A percentile compares a stretch with the other conserved stretches of the same genome.
Evolutionary conservation across 1,140 invertebrate species (phyloP).

Genomic region (Xylocopa sonorina): DNA sequence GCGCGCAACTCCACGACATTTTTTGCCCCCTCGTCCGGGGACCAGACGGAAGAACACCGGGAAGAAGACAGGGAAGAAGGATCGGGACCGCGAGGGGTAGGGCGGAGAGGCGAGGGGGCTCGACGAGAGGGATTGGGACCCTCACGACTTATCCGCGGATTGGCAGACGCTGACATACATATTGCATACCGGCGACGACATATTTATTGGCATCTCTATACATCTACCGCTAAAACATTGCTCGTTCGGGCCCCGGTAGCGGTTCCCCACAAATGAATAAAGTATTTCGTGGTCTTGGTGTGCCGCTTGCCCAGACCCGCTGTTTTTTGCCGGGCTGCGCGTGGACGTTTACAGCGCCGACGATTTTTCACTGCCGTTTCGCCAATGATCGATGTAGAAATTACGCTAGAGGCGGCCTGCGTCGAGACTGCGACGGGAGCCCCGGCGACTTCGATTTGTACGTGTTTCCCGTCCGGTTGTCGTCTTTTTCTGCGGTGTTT

Average conservation of each 20-base stretch:
- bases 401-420: slow-evolving; percentile 62
- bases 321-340: slow-evolving; percentile 50
- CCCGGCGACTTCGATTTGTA: slow-evolving; percentile 29
- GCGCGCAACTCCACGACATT: slow-evolving; percentile 60
- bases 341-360: slow-evolving; percentile 59
- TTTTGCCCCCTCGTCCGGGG: slow-evolving; percentile 59
- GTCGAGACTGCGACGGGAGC: slow-evolving; percentile 38
- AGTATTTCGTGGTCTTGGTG: slow-evolving; percentile 70
- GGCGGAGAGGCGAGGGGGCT: background rate
- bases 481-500: background rate
- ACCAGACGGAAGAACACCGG: slow-evolving; percentile 46
- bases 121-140: slow-evolving; percentile 56
- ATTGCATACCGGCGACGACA: slow-evolving; percentile 77
- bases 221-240: slow-evolving; percentile 72
- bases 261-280: slow-evolving; percentile 70
- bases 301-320: slow-evolving; percentile 23
- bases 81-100: slow-evolving; percentile 17
- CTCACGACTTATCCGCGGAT: slow-evolving; percentile 68
- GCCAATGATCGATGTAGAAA: slow-evolving; percentile 72
- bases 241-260: slow-evolving; percentile 31
- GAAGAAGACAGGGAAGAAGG: slow-evolving; percentile 20
- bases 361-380: slow-evolving; percentile 64
- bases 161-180: slow-evolving; percentile 76
- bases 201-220: slow-evolving; percentile 80
- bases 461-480: slow-evolving; percentile 29